Evolutionary conservation across 2,888 invertebrate genomes (phyloP), one percentile per base, ranked within the genome.

Genomic region (Polietes domitor): DNA sequence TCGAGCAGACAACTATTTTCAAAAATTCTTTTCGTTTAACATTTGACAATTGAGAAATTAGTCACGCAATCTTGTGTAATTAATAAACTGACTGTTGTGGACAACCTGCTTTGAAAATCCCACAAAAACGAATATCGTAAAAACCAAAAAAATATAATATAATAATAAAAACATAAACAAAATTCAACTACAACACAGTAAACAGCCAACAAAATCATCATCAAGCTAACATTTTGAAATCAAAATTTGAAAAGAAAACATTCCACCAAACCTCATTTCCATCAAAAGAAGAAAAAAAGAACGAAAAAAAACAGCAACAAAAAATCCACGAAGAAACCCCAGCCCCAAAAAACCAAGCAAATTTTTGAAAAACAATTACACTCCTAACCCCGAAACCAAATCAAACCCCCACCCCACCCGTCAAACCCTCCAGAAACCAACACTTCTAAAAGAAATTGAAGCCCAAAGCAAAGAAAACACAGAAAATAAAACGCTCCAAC

Each of bases 231-330:
- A 61, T 7, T 61, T 2, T 21, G 21, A 55, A 21, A 55, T 15
- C n/a, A 24, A 24, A 21, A 55, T 9, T 32, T 32, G 4, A 32
- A 32, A 37, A 7, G 10, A 37, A 6, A 61, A 17, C 28, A 61
- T 61, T 61, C 61, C 47, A 47, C 61, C 61, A 61, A 61, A 28
- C 28, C 28, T 61, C 61, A 61, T 61, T 26, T 61, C 61, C 61
- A 61, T 61, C 26, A 58, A 19, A 17, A 50, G 6, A n/a, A 55
- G 7, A 61, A 61, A 55, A 55, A 61, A 61, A 15, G 9, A 32
- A 15, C 61, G n/a, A n/a, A n/a, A n/a, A n/a, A n/a, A n/a, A n/a
- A n/a, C n/a, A n/a, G n/a, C 5, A 47, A n/a, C n/a, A n/a, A 47
- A 47, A 47, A 47, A 15, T 47, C 47, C 47, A 47, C 47, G 47